Base-by-base conservation (phyloP, 2,113 vertebrate genomes). In the Hemicordylus capensis region DNA sequence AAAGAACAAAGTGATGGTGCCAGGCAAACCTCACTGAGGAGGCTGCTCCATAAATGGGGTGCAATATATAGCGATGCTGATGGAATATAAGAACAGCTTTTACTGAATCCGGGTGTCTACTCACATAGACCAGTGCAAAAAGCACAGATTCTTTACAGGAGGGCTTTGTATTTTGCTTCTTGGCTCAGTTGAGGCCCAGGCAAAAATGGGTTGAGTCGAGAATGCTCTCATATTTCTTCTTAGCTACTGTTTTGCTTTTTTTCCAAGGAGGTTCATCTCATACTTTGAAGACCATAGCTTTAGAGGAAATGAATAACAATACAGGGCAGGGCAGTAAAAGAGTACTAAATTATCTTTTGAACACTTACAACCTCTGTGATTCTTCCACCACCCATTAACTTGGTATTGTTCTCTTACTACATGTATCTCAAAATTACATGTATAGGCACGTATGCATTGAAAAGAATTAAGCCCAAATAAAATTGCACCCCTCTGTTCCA, bases 391-490 rank as follows among this genome's bases (percentile, higher is more conserved):
- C 44, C 86, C 54, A 11, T 89, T 85, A 87, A 67, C 66, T 54
- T 91, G 87, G 87, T 87, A 92, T 58, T 89, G 86, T 58, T 90
- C 89, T 85, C 74, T 89, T 92, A 85, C 83, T 89, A 78, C 76
- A 86, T 83, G 51, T 85, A 81, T 81, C 76, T 89, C 81, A 84
- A 92, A 88, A 92, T 90, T 92, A 81, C 75, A 58, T 92, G 76
- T 93, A n/a, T 91, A 93, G 91, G 91, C 81, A 85, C 6, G 34
- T 85, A 75, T 89, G 94, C 84, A 88, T 95, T 90, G 91, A 93
- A 94, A 87, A 93, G 89, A 92, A 89, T 85, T 88, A 91, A 93
- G 92, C 82, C 85, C 86, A 92, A 91, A 48, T 92, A 80, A 92
- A 84, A 84, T 88, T 93, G 88, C 81, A 93, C 83, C 87, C 87